Evolutionary conservation across 2,888 invertebrate species (phyloP).

Genomic region (Ophion ellenae): DNA sequence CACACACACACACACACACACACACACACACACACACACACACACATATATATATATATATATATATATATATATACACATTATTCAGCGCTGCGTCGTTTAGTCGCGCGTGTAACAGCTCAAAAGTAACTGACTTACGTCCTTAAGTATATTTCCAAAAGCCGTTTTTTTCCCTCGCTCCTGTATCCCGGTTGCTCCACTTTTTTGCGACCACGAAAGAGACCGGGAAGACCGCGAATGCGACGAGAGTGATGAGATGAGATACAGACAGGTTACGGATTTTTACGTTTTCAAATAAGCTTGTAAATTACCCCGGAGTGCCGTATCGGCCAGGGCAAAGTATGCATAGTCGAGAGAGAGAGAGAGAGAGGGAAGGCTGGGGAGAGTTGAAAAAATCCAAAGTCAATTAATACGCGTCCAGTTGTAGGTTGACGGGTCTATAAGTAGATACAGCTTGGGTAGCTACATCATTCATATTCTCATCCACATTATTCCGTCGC

Average conservation of each 20-base stretch:
- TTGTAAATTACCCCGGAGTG: constrained; percentile 36
- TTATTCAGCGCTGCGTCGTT: not conserved
- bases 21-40: not conserved
- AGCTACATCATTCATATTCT: constrained; percentile 81
- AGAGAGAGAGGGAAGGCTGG: constrained; percentile 55
- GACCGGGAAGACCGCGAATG: not conserved
- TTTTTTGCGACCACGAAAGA: not conserved
- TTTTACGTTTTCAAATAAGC: constrained; percentile 39
- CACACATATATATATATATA: not conserved
- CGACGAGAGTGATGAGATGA: constrained; percentile 12
- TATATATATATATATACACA: not conserved
- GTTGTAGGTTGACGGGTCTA: constrained; percentile 80
- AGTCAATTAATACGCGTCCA: constrained; percentile 83
- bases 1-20: not conserved
- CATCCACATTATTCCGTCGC: constrained; percentile 78
- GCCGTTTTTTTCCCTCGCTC: not conserved
- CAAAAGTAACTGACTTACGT: constrained; percentile 10
- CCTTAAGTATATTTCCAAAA: constrained; percentile 1
- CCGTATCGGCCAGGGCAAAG: not conserved
- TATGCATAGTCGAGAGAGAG: constrained; percentile 24
- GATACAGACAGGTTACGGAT: constrained; percentile 22
- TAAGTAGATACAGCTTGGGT: constrained; percentile 78
- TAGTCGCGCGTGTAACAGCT: constrained; percentile 8
- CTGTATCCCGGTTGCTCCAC: not conserved
- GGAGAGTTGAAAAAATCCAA: constrained; percentile 73